Base-by-base conservation (phyloP, 2,797 vertebrate species). In the Gobio occitaniae region DNA sequence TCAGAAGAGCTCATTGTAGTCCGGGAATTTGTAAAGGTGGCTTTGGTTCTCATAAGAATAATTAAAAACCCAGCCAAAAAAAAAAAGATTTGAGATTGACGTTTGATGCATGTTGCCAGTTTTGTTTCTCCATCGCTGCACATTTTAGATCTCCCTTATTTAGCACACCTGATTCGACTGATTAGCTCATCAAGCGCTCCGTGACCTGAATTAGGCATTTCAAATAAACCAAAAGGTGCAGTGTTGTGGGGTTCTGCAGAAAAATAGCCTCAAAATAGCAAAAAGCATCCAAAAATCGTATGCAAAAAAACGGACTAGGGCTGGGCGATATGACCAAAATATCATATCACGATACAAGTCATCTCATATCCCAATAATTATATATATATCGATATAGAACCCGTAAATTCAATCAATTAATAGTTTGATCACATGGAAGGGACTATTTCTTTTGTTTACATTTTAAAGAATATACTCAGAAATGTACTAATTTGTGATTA, bases 131-230 rank as follows among this genome's bases (percentile, higher is more conserved):
- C 13, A 1, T 61, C 8, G 0, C 54, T 29, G 38, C 38, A 78
- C 16, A 78, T 63, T 17, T 78, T 3, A 61, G 19, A 77, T 59
- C 52, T 59, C 19, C 36, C 38, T 61, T 29, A 78, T 44, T 78
- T 61, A 78, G 25, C 54, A 29, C 3, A 78, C 76, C 54, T 78
- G 38, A 59, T 16, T 76, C 3, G 36, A 38, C 74, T 76, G 74
- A 77, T 77, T 59, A 77, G 6, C 54, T 41, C 54, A 25, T 61
- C 54, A 44, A 44, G 38, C 4, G 13, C 54, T 44, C 19, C 1
- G 8, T 78, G 75, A 77, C 36, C 54, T 61, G 38, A 47, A 61
- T 61, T 17, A 61, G 38, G 13, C 7, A 1, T 41, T 15, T 61
- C 38, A 78, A 44, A 61, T 78, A 44, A 17, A 44, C 15, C 56